phyloP scores from a whole-genome alignment of 2,113 vertebrate species.

The Balaeniceps rex region DNA sequence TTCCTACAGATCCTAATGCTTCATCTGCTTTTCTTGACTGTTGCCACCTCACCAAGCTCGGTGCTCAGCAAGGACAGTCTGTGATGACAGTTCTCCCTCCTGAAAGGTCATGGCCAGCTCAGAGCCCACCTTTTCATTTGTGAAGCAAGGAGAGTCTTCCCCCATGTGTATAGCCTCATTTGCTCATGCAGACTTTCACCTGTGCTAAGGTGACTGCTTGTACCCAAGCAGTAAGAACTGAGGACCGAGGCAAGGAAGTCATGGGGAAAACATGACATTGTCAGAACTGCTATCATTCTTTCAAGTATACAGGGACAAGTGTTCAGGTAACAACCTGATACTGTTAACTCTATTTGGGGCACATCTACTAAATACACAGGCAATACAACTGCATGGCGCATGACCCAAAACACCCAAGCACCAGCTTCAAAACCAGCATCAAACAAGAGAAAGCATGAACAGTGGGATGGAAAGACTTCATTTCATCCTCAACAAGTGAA shows the following conservation, averaged over 20 bases:
- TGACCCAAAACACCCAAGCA: neutral
- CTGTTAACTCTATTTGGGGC: neutral
- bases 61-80: neutral
- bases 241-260: neutral
- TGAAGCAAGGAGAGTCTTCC: neutral
- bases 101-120: neutral
- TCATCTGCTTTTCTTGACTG: neutral
- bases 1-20: neutral
- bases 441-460: neutral
- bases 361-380: neutral
- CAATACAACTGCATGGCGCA: neutral
- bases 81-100: neutral
- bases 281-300: neutral
- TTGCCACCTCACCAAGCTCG: neutral
- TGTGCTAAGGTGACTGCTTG: neutral
- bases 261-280: neutral
- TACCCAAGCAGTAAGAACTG: neutral
- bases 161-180: rapidly evolving
- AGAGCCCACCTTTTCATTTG: neutral
- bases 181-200: neutral
- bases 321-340: neutral
- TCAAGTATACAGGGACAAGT: neutral
- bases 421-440: neutral
- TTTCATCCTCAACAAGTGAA: neutral
- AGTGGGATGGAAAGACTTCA: neutral